Evolutionary conservation across 1,140 invertebrate genomes (phyloP).

Genomic region (Drosophila ficusphila): DNA sequence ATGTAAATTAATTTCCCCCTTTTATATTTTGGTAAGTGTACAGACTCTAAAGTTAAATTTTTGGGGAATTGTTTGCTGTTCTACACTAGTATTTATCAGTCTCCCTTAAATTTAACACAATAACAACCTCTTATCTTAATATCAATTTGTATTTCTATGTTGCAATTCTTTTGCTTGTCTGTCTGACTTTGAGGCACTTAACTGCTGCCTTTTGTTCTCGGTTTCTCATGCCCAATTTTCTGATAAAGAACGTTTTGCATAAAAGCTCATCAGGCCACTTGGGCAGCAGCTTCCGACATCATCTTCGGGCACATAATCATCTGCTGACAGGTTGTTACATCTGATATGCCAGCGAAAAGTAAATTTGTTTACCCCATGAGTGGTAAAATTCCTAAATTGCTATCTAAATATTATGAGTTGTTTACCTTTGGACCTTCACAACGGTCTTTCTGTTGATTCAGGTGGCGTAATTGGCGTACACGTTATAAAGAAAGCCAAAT

Average conservation of each 20-base stretch:
- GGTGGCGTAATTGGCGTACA: slow-evolving; percentile 13
- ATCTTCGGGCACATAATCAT: slow-evolving; percentile 1
- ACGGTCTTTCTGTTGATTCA: slow-evolving; percentile 34
- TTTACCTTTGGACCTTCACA: slow-evolving; percentile 35
- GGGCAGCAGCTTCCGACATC: slow-evolving; percentile 14
- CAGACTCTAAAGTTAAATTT: no score
- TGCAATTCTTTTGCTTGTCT: slow-evolving; percentile 1
- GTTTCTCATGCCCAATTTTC: slow-evolving; percentile 21
- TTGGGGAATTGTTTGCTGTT: no score
- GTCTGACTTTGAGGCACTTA: slow-evolving; percentile 16
- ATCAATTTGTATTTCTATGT: slow-evolving; percentile 12
- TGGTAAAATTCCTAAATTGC: slow-evolving; percentile 25
- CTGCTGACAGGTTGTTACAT: background rate
- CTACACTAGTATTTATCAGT: background rate
- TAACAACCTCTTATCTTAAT: slow-evolving; percentile 21
- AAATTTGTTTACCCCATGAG: slow-evolving; percentile 24
- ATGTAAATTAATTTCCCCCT: no score
- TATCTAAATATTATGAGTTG: slow-evolving; percentile 17
- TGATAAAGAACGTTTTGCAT: slow-evolving; percentile 31
- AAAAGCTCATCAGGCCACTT: slow-evolving; percentile 28
- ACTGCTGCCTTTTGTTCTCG: background rate
- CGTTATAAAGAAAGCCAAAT: background rate
- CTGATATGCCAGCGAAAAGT: slow-evolving; percentile 9
- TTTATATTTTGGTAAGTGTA: no score
- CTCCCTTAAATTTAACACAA: background rate